phyloP scores from a whole-genome alignment of 2,888 invertebrate species.

The Dioctria rufipes region DNA sequence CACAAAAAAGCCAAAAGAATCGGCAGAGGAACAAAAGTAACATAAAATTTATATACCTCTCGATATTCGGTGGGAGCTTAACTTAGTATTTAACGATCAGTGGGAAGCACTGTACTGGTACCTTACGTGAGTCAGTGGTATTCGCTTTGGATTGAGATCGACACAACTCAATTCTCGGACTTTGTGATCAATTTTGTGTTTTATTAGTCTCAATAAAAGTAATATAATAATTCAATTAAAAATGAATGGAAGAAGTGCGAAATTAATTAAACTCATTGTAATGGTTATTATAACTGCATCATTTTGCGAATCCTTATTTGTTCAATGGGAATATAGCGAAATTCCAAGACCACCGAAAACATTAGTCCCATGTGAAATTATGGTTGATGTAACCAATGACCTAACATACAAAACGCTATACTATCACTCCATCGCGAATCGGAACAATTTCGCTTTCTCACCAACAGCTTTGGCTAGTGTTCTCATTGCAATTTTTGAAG shows the following conservation, averaged over 20 bases:
- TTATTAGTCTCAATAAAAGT: neutral
- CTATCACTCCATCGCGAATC: constrained; percentile 81
- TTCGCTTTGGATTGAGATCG: constrained; percentile 3
- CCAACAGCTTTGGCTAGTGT: constrained; percentile 88
- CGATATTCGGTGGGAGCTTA: constrained; percentile 13
- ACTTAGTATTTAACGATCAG: constrained; percentile 24
- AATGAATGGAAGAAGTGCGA: constrained; percentile 4
- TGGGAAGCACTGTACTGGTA: neutral
- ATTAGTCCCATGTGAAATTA: constrained; percentile 78
- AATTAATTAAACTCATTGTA: constrained; percentile 20
- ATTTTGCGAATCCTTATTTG: constrained; percentile 21
- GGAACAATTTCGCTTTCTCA: constrained; percentile 87
- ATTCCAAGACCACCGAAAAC: constrained; percentile 61
- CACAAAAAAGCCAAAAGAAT: constrained; percentile 13
- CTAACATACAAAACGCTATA: constrained; percentile 80
- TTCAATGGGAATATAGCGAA: constrained; percentile 40
- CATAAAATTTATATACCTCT: constrained; percentile 30
- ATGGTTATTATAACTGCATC: constrained; percentile 1
- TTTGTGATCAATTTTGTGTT: constrained; percentile 17
- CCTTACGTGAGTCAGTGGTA: neutral
- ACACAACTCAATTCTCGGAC: constrained; percentile 2
- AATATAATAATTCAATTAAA: constrained; percentile 19
- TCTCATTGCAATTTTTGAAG: constrained; percentile 84
- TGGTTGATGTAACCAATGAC: constrained; percentile 86
- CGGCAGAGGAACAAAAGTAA: neutral